These are phyloP conservation scores for Caerostris darwini DNA, from an alignment of 1,140 invertebrate species.

Conservation along the genomic window DNA sequence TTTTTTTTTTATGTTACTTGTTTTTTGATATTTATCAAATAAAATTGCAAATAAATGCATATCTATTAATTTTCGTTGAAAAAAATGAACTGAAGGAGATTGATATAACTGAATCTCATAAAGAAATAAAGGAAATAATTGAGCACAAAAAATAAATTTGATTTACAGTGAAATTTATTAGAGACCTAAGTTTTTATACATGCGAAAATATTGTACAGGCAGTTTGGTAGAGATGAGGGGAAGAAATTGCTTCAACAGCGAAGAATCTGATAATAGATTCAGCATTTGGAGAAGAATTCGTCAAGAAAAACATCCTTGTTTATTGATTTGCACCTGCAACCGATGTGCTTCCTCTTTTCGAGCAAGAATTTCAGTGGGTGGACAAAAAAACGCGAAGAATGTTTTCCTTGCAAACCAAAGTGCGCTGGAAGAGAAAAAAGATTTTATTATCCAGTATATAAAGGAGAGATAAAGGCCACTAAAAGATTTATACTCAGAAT, in stretches of 20 bases:
- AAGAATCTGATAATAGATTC: constrained; percentile 61
- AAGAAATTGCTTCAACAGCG: background rate
- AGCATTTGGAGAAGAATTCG: background rate
- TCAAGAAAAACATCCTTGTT: constrained; percentile 26
- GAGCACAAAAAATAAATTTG: no score
- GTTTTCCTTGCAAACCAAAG: constrained; percentile 12
- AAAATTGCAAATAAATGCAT: no score
- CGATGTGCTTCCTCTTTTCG: background rate
- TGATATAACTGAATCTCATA: no score
- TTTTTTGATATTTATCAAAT: no score
- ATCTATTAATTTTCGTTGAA: no score
- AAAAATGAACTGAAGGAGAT: no score
- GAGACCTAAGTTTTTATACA: background rate
- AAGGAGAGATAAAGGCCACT: background rate
- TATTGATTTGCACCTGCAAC: background rate
- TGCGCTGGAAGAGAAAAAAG: background rate
- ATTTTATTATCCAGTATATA: background rate
- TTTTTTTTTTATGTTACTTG: no score
- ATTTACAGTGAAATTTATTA: background rate
- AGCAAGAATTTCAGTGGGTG: constrained; percentile 6
- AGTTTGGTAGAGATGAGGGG: background rate
- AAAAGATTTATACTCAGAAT: background rate
- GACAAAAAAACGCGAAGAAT: background rate
- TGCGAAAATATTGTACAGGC: background rate
- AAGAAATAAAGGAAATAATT: no score